Base-by-base conservation (phyloP, 2,113 vertebrate genomes). In the Arothron firmamentum region DNA sequence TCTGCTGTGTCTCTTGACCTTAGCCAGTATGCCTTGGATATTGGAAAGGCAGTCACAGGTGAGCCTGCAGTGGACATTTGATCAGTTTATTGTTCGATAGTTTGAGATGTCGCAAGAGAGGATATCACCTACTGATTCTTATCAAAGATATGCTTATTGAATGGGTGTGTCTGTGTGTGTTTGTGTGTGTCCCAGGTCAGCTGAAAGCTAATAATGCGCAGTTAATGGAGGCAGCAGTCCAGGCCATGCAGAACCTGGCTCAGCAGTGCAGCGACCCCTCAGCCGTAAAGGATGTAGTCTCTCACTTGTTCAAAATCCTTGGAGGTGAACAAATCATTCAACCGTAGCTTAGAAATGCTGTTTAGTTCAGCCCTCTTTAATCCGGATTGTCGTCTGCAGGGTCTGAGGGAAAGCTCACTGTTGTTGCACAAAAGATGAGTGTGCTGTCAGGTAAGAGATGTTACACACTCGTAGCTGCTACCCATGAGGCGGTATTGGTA, bases 1-100 rank as follows among this genome's bases (percentile, higher is more conserved):
- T 89, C 93, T 0, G 91, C 93, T 45, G 92, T 99, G 68, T 97
- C 93, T 45, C 92, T 99, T 4, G 97, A 99, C 78, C 94, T 99
- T 62, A 99, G 97, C 84, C 96, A 95, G 66, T 99, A 99, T 34
- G 93, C 95, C 54, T 78, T 94, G 83, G 96, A 98, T 75, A 93
- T 99, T 0, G 89, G 93, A 62, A 99, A 96, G 88, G 92, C 95
- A 57, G 88, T 99, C 25, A 92, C 95, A 60, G 90, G 97, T 98
- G 92, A 93, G 67, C 2, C 14, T 4, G 34, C 10, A 21, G 47
- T 18, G 0, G n/a, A 19, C 49, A 17, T 47, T 20, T 5, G 28
- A 54, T 31, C 1, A 1, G 4, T 17, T 0, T 3, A 68, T 1
- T 42, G 43, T 45, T 45, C 2, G 11, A 10, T 38, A 38, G 34